phyloP scores from a whole-genome alignment of 1,140 invertebrate genomes.

The Drosophila aff. region DNA sequence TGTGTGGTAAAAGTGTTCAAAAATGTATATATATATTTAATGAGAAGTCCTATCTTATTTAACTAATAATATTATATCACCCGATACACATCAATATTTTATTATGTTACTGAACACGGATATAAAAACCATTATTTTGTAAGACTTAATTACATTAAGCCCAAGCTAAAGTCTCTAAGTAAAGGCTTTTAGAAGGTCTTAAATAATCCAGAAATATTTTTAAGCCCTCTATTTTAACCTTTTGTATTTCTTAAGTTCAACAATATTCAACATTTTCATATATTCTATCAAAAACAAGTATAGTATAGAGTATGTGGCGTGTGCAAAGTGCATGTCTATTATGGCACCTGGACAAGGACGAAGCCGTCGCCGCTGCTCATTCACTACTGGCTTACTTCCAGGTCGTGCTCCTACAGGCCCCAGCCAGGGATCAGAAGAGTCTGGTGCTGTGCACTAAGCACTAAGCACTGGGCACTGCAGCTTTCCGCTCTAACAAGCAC shows the following conservation, averaged over 20 bases:
- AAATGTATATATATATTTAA: too few species aligned
- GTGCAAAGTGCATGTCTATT: constrained; percentile 77
- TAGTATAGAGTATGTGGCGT: constrained; percentile 45
- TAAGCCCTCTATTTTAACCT: too few species aligned
- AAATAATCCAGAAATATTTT: background rate
- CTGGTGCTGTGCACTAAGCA: constrained; percentile 19
- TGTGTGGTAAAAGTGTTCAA: too few species aligned
- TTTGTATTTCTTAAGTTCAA: too few species aligned
- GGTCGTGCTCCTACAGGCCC: constrained; percentile 11
- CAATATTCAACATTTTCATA: background rate
- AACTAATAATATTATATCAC: too few species aligned
- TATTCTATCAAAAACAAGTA: background rate
- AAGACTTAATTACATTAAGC: background rate
- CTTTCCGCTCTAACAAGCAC: constrained; percentile 71
- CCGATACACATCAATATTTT: too few species aligned
- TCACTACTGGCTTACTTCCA: constrained; percentile 80
- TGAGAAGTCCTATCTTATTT: too few species aligned
- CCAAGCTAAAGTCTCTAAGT: background rate
- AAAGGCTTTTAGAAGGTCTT: too few species aligned
- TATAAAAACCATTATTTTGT: background rate
- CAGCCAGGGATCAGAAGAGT: constrained; percentile 17
- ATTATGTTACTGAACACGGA: too few species aligned
- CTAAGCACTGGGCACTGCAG: constrained; percentile 1
- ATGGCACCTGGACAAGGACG: constrained; percentile 72
- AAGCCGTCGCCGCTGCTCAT: constrained; percentile 37